These are phyloP conservation scores for Cyanoderma ruficeps DNA, from an alignment of 2,113 vertebrate genomes.

Conservation along the genomic window DNA sequence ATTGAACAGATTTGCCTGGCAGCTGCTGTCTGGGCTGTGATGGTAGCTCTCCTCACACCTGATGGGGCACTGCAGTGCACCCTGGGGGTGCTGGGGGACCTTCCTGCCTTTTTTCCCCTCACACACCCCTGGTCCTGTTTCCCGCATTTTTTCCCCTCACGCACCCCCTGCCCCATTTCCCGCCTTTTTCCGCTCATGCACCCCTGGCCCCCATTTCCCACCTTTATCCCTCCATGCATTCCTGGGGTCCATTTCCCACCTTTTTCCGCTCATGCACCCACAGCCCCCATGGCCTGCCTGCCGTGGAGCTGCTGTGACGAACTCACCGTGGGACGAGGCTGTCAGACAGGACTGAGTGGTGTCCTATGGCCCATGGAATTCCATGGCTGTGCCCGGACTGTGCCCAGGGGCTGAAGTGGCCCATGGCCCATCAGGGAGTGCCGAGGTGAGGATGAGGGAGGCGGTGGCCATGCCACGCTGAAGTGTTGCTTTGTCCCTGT, in stretches of 20 bases:
- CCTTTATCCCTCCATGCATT: neutral
- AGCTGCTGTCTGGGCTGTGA: fast-evolving
- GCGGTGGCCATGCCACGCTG: fast-evolving
- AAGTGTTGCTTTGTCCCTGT: neutral
- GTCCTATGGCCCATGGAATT: fast-evolving
- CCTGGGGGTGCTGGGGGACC: neutral
- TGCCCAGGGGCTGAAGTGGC: fast-evolving
- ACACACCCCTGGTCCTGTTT: fast-evolving
- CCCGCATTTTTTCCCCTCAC: neutral
- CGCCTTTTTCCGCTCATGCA: neutral
- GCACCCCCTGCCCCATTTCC: neutral
- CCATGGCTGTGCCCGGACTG: fast-evolving
- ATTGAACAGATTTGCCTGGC: fast-evolving
- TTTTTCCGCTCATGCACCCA: fast-evolving
- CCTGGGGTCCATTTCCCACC: fast-evolving
- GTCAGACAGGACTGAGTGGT: fast-evolving
- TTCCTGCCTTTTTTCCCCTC: neutral
- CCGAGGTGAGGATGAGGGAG: neutral
- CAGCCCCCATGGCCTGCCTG: fast-evolving
- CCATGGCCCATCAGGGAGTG: too few relatives aligned
- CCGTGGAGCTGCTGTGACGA: fast-evolving
- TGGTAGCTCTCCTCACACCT: neutral
- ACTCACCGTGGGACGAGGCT: fast-evolving
- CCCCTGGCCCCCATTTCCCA: fast-evolving
- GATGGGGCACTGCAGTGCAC: neutral